Evolutionary conservation across 2,113 vertebrate species (phyloP).

Genomic region (Nipponia nippon): DNA sequence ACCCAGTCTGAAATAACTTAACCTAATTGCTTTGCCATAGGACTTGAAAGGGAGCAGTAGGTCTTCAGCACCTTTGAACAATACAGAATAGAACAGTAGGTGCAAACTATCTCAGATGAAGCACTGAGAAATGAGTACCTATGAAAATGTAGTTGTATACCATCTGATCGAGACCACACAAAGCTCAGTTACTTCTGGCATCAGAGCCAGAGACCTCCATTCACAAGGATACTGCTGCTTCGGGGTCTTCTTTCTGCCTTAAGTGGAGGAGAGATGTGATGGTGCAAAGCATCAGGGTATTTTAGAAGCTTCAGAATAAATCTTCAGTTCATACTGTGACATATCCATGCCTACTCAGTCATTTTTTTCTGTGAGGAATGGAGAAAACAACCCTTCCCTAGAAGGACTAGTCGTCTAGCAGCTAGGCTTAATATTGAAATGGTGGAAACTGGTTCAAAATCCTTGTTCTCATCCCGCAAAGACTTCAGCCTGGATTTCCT

Average conservation of each 20-base stretch:
- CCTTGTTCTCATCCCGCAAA: neutral
- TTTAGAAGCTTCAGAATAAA: conserved; percentile 4
- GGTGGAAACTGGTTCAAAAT: neutral
- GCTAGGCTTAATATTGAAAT: neutral
- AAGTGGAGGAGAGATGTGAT: neutral
- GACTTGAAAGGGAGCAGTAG: conserved; percentile 50
- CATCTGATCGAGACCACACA: neutral
- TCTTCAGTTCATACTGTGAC: neutral
- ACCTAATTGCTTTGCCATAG: conserved; percentile 51
- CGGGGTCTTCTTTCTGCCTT: conserved; percentile 11
- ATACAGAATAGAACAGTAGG: conserved; percentile 28
- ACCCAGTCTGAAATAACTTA: conserved; percentile 59
- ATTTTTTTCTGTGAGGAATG: neutral
- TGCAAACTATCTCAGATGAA: neutral
- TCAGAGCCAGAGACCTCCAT: conserved; percentile 11
- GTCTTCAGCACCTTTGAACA: conserved; percentile 55
- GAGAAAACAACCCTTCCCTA: neutral
- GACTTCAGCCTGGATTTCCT: neutral
- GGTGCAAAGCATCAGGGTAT: neutral
- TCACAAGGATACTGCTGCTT: neutral
- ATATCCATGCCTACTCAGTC: neutral
- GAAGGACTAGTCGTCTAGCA: neutral
- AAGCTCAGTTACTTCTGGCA: neutral
- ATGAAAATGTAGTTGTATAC: conserved; percentile 18
- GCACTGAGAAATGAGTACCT: neutral